These are phyloP conservation scores for Leucophenga montana DNA, from an alignment of 2,888 invertebrate genomes.

Conservation along the genomic window DNA sequence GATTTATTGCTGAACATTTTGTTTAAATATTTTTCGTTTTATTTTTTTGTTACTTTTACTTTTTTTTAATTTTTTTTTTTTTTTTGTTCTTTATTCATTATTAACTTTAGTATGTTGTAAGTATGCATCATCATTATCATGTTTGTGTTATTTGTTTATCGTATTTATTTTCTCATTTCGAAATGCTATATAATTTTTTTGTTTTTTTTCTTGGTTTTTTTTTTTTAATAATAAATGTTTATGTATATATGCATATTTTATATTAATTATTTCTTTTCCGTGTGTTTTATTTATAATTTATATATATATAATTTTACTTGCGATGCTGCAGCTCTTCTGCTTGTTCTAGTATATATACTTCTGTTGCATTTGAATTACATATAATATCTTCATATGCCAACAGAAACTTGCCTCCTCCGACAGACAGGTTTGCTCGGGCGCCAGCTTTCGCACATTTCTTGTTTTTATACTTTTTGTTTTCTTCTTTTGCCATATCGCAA, in stretches of 20 bases:
- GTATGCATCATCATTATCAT: slow-evolving; percentile 18
- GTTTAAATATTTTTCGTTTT: slow-evolving; percentile 8
- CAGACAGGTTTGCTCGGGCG: too few relatives aligned
- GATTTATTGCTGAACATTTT: slow-evolving; percentile 35
- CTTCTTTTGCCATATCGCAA: too few relatives aligned
- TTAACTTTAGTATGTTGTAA: slow-evolving; percentile 22
- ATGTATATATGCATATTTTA: slow-evolving; percentile 36
- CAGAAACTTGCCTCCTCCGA: too few relatives aligned
- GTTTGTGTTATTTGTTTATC: slow-evolving; percentile 6
- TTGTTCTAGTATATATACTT: too few relatives aligned
- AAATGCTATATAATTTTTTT: slow-evolving; percentile 40
- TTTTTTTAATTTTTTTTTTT: slow-evolving; percentile 20
- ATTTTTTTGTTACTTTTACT: background rate
- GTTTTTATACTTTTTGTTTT: too few relatives aligned
- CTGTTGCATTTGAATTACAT: too few relatives aligned
- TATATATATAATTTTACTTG: slow-evolving; percentile 17
- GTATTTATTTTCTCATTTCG: slow-evolving; percentile 20
- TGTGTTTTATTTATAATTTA: slow-evolving; percentile 26
- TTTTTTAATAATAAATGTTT: slow-evolving; percentile 44
- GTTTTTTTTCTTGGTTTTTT: slow-evolving; percentile 2
- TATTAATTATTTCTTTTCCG: slow-evolving; percentile 34
- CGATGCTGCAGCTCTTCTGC: background rate
- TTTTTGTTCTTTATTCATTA: slow-evolving; percentile 27
- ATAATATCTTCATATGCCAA: too few relatives aligned
- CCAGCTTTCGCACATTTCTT: too few relatives aligned